phyloP scores from a whole-genome alignment of 2,113 vertebrate genomes.

The Corapipo altera region DNA sequence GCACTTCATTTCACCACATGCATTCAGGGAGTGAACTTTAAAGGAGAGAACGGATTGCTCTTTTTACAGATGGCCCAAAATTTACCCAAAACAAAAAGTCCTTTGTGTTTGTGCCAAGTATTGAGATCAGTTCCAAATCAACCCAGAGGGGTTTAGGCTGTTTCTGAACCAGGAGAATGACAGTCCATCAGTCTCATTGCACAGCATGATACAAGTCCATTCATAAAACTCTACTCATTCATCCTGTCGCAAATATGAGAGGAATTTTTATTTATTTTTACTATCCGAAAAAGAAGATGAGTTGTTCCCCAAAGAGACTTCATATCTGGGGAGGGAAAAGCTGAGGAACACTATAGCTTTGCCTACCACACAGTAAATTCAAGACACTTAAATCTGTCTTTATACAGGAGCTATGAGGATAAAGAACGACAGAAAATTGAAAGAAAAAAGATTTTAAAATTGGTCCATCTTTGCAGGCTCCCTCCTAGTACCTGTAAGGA shows the following conservation, averaged over 20 bases:
- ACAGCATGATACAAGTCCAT: neutral
- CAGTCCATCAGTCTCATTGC: neutral
- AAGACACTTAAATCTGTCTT: neutral
- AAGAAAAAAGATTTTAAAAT: neutral
- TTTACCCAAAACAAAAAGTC: neutral
- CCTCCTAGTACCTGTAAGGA: neutral
- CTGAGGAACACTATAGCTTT: neutral
- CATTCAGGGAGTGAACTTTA: neutral
- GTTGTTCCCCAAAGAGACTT: neutral
- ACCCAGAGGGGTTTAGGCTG: neutral
- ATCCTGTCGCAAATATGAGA: neutral
- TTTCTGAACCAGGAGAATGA: neutral
- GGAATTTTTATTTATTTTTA: neutral
- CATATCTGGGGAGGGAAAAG: neutral
- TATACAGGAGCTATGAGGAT: neutral
- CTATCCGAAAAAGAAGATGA: neutral
- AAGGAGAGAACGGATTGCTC: accelerated
- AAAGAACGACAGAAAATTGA: neutral
- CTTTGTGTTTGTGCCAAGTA: neutral
- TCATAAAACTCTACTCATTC: neutral
- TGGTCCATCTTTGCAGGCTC: neutral
- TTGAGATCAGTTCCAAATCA: neutral
- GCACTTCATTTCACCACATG: neutral
- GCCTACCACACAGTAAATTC: neutral
- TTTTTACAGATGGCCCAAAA: neutral